Base-by-base conservation (phyloP, 2,113 vertebrate species). In the Hemibagrus wyckioides region DNA sequence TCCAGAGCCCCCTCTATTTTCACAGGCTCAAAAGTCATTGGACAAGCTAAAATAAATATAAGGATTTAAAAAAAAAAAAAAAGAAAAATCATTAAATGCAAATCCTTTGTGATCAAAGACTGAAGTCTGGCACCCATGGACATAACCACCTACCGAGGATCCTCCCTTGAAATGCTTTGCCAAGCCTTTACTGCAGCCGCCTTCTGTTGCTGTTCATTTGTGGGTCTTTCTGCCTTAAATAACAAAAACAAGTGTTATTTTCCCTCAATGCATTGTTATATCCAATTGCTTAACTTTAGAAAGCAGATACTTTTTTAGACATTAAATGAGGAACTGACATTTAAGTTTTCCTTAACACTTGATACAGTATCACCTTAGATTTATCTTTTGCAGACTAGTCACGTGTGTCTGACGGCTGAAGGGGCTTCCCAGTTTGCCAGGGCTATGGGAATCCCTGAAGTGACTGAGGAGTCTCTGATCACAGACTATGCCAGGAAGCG, bases 341-440 rank as follows among this genome's bases (percentile, higher is more conserved):
- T 33, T 33, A 33, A 67, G 33, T 1, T 63, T 25, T n/a, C 28
- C 28, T 11, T n/a, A n/a, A 63, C 28, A 10, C 1, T 69, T 36
- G 19, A 19, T n/a, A n/a, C n/a, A n/a, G n/a, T 21, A 11, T 54
- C 15, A 30, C 14, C 41, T 61, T 76, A 54, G 87, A n/a, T 83
- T 1, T 89, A 87, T 39, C 54, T 75, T 81, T 28, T 84, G 87
- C 86, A 98, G 98, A 98, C 98, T 0, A 94, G 94, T 21, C 98
- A 99, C 28, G 90, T 94, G 88, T 96, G 95, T 90, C 94, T 99
- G 89, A 97, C 97, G 30, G 96, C 94, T 73, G 93, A 91, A 41
- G 98, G 98, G 0, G 98, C 98, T 33, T 92, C 80, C 4, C 87
- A 92, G 8, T 99, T 99, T 87, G 98, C 98, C 85, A 95, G 87